Evolutionary conservation across 2,888 invertebrate species (phyloP).

Genomic region (Calameuta idolon): DNA sequence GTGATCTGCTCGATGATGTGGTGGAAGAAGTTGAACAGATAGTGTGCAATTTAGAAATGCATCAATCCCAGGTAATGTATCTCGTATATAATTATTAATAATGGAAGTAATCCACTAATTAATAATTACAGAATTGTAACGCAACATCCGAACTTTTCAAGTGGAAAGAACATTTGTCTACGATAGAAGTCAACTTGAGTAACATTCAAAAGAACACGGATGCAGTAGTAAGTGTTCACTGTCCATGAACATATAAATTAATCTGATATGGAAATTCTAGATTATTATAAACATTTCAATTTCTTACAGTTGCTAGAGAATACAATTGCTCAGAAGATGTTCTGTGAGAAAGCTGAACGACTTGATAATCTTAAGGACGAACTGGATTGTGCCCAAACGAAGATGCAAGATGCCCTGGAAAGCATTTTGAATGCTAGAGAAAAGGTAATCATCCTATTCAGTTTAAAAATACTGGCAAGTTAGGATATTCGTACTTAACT

Average conservation of each 20-base stretch:
- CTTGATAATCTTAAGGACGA: conserved; percentile 56
- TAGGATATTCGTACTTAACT: conserved; percentile 8
- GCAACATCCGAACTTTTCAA: conserved; percentile 38
- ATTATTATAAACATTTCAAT: neutral
- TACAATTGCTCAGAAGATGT: conserved; percentile 43
- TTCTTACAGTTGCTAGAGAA: conserved; percentile 49
- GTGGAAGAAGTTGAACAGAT: conserved; percentile 56
- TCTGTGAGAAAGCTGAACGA: conserved; percentile 44
- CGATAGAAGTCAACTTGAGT: conserved; percentile 45
- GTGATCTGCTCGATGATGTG: conserved; percentile 45
- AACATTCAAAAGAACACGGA: conserved; percentile 51
- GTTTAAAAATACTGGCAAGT: conserved; percentile 19
- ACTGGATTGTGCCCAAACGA: conserved; percentile 55
- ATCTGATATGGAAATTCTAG: neutral
- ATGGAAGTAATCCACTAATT: conserved; percentile 6
- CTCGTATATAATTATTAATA: neutral
- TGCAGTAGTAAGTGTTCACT: conserved; percentile 47
- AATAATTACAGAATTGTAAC: conserved; percentile 37
- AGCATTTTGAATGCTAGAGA: conserved; percentile 43
- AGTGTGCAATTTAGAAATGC: conserved; percentile 43
- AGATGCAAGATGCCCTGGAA: conserved; percentile 58
- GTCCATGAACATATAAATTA: neutral
- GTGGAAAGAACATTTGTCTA: conserved; percentile 43
- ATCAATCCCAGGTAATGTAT: conserved; percentile 45
- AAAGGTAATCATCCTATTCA: conserved; percentile 33